phyloP scores from a whole-genome alignment of 2,888 invertebrate genomes.

The Hydropsyche betteni region DNA sequence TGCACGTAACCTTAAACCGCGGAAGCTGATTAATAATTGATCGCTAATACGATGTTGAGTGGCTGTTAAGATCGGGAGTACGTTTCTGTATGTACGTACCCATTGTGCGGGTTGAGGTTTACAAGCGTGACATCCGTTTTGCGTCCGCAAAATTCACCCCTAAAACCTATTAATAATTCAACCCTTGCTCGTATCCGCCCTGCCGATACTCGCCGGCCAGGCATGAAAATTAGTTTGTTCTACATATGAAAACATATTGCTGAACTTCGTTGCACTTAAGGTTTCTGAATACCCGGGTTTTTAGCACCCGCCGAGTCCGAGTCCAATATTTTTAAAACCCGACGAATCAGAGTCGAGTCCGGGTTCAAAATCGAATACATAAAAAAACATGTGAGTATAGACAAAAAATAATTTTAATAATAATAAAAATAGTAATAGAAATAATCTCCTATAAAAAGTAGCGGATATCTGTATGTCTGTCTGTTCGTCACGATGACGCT shows the following conservation, averaged over 20 bases:
- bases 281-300: too few relatives aligned
- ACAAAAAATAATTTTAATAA: too few relatives aligned
- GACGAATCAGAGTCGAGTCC: too few relatives aligned
- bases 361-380: too few relatives aligned
- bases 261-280: too few relatives aligned
- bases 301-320: too few relatives aligned
- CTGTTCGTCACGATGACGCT: too few relatives aligned
- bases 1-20: background rate
- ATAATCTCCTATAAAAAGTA: too few relatives aligned
- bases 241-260: background rate
- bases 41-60: slow-evolving; percentile 10
- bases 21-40: slow-evolving; percentile 22
- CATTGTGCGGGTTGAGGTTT: slow-evolving; percentile 38
- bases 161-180: slow-evolving; percentile 44
- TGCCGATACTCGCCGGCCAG: slow-evolving; percentile 42
- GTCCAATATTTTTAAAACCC: too few relatives aligned
- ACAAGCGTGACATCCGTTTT: slow-evolving; percentile 44
- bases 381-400: too few relatives aligned
- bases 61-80: background rate
- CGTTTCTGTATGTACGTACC: background rate
- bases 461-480: too few relatives aligned
- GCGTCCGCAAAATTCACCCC: slow-evolving; percentile 40
- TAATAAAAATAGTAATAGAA: too few relatives aligned
- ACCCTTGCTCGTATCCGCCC: slow-evolving; percentile 28
- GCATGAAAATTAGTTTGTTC: slow-evolving; percentile 45